phyloP scores from a whole-genome alignment of 2,797 vertebrate genomes.

The Sebastes nivosus region DNA sequence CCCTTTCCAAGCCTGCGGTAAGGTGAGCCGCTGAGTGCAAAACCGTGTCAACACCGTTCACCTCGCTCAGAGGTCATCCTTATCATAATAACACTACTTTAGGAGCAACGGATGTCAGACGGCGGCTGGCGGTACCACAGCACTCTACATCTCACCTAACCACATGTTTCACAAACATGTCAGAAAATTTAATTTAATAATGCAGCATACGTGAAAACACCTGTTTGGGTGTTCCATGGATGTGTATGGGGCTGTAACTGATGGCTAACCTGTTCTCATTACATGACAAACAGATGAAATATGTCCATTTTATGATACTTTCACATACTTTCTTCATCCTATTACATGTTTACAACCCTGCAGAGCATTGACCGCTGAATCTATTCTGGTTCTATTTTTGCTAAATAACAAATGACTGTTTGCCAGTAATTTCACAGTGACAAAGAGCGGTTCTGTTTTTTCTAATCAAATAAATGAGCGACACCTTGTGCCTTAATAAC shows the following conservation, averaged over 20 bases:
- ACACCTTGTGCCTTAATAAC: background rate
- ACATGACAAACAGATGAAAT: background rate
- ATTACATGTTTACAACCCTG: background rate
- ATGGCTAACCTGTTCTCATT: background rate
- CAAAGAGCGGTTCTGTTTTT: background rate
- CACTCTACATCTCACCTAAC: too few relatives aligned
- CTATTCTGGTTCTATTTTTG: background rate
- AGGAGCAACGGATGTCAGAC: too few relatives aligned
- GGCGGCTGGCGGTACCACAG: too few relatives aligned
- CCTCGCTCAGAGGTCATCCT: too few relatives aligned
- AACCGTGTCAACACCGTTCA: too few relatives aligned
- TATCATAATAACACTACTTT: too few relatives aligned
- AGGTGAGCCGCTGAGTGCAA: too few relatives aligned
- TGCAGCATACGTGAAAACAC: background rate
- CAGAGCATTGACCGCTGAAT: background rate
- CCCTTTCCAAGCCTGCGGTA: too few relatives aligned
- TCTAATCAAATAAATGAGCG: background rate
- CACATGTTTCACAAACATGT: too few relatives aligned
- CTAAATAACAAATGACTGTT: slow-evolving; percentile 3
- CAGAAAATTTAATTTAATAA: background rate
- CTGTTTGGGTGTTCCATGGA: background rate
- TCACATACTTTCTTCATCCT: background rate
- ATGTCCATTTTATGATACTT: background rate
- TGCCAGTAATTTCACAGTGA: background rate
- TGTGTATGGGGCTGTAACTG: background rate